Evolutionary conservation across 2,797 vertebrate species (phyloP), one percentile per base, ranked within the genome.

Genomic region (Mormyrus proboscirostris): DNA sequence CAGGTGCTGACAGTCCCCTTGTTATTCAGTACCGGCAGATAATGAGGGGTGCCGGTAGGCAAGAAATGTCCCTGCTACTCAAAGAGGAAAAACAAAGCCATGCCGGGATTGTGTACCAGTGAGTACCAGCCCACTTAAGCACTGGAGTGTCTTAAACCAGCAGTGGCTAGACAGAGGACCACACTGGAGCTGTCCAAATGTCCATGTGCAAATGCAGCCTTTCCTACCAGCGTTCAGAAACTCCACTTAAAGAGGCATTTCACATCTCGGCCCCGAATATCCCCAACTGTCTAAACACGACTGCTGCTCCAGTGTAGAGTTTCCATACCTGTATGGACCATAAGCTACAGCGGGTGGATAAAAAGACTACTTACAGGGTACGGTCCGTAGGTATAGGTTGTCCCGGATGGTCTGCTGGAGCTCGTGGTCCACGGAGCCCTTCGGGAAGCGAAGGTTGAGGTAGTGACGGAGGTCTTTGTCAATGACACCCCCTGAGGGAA

Each of bases 391-490:
- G 97, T 99, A 99, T 95, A 99, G 98, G 94, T 99, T 99, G 96
- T 99, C 99, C 93, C 99, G 97, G 94, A 99, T 99, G 95, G 99
- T 99, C 96, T 99, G 99, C 94, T 99, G 99, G 90, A 99, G 98
- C 94, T 99, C 98, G 94, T 99, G 98, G 95, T 99, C 99, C 93
- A 99, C 97, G 0, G 99, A 99, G 91, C 99, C 98, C 93, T 99
- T 99, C 95, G 99, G 98, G 95, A 99, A 99, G 90, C 98, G 96
- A 90, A 99, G 96, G 95, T 99, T 99, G 96, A 99, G 98, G 97
- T 99, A 99, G 97, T 98, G 99, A 92, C 98, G 97, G 93, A 99
- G 97, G 95, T 99, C 99, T 93, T 99, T 99, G 96, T 99, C 98
- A 93, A 99, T 97, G 92, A 99, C 97, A 91, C 98, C 98, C 92